A percentile compares a stretch with the other conserved stretches of the same genome.
phyloP scores from a whole-genome alignment of 2,888 invertebrate genomes.

The Barypeithes pellucidus region DNA sequence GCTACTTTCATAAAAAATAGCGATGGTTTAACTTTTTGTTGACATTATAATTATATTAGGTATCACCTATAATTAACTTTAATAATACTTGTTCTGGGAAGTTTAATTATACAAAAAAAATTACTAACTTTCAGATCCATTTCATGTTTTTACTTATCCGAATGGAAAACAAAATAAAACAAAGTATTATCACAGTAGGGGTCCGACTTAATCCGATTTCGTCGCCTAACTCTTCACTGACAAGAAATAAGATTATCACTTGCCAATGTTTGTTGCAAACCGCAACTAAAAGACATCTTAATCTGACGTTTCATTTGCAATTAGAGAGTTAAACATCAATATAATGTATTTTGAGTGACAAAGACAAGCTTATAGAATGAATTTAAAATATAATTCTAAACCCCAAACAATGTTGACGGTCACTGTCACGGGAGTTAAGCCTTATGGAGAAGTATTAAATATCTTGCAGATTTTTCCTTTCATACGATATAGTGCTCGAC shows the following conservation, averaged over 20 bases:
- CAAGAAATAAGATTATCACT: slow-evolving; percentile 22
- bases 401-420: too few species aligned
- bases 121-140: background rate
- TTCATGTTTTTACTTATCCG: slow-evolving; percentile 6
- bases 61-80: too few species aligned
- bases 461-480: too few species aligned
- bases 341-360: background rate
- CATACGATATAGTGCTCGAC: too few species aligned
- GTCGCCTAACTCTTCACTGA: slow-evolving; percentile 9
- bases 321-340: background rate
- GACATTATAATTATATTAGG: too few species aligned
- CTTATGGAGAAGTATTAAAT: too few species aligned
- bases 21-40: too few species aligned
- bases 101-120: background rate
- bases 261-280: slow-evolving; percentile 26
- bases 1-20: too few species aligned
- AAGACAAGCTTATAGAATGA: too few species aligned
- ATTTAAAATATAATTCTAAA: too few species aligned
- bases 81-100: background rate
- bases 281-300: slow-evolving; percentile 15
- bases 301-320: slow-evolving; percentile 31
- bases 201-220: background rate
- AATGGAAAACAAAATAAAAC: slow-evolving; percentile 26
- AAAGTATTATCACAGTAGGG: slow-evolving; percentile 31
- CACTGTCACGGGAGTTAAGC: too few species aligned